A percentile compares a stretch with the other conserved stretches of the same genome.
Conservation (phyloP, 2,888 invertebrate genomes). For the Tanytarsus gracilentus region DNA sequence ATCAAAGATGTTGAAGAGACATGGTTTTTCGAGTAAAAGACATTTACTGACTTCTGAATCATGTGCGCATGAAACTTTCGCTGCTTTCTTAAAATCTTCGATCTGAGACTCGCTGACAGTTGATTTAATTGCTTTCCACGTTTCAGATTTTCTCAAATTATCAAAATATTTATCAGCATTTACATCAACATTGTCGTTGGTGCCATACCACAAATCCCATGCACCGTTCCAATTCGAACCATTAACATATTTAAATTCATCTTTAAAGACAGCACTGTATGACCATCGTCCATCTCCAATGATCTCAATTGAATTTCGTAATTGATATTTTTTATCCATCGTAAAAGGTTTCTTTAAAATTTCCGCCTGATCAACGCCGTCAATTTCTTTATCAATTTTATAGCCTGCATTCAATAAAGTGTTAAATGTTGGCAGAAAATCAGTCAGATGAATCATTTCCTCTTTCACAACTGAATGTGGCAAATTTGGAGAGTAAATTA, state of each 20-base stretch:
- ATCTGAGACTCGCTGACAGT: too few relatives aligned
- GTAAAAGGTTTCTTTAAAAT: neutral
- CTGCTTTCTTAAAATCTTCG: neutral
- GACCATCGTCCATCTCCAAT: neutral
- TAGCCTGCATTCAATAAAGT: slow-evolving; percentile 32
- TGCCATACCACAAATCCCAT: neutral
- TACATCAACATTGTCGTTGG: neutral
- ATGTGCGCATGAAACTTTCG: neutral
- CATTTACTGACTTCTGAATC: neutral
- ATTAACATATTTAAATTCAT: neutral
- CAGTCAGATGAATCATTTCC: slow-evolving; percentile 55
- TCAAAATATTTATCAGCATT: neutral
- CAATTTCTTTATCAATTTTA: slow-evolving; percentile 45
- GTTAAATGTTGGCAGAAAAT: slow-evolving; percentile 66
- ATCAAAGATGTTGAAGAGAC: slow-evolving; percentile 41
- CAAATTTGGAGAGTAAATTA: slow-evolving; percentile 59
- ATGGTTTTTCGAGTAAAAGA: slow-evolving; percentile 32
- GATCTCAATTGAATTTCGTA: neutral
- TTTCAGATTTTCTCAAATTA: neutral
- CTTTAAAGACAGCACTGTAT: neutral
- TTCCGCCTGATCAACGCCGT: slow-evolving; percentile 62
- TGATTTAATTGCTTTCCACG: too few relatives aligned
- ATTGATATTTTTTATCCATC: too few relatives aligned
- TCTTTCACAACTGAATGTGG: slow-evolving; percentile 52
- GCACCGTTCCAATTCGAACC: neutral